Conservation (phyloP, 2,797 vertebrate genomes). For the Fistularia commersonii region DNA sequence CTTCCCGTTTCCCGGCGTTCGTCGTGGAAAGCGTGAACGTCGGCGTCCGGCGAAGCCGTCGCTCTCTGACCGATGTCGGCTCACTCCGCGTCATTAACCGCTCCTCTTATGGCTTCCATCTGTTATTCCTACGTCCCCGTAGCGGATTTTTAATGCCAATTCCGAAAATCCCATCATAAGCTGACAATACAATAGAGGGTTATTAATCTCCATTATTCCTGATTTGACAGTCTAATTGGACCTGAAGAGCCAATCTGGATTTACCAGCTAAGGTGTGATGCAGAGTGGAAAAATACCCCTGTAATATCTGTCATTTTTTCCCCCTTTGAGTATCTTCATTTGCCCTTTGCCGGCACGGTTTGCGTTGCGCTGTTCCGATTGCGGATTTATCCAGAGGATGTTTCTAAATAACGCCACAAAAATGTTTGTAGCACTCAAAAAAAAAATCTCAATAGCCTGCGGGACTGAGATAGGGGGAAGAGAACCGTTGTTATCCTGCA, state of each 20-base stretch:
- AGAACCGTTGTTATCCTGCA: no score
- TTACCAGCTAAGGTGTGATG: slow-evolving; percentile 13
- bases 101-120: slow-evolving; percentile 50
- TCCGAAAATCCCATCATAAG: slow-evolving; percentile 40
- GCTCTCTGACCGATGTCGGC: slow-evolving; percentile 41
- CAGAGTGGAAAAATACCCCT: slow-evolving; percentile 1
- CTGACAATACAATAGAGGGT: slow-evolving; percentile 28
- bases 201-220: slow-evolving; percentile 45
- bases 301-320: slow-evolving; percentile 8
- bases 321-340: neutral
- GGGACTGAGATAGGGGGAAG: no score
- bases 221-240: slow-evolving; percentile 45
- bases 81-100: slow-evolving; percentile 46
- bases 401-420: slow-evolving; percentile 20
- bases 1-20: no score
- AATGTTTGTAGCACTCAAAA: no score
- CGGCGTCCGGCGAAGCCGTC: slow-evolving; percentile 48
- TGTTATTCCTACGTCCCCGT: slow-evolving; percentile 38
- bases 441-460: no score
- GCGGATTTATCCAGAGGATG: slow-evolving; percentile 9
- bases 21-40: slow-evolving; percentile 46
- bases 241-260: slow-evolving; percentile 26
- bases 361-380: slow-evolving; percentile 7
- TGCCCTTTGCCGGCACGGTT: slow-evolving; percentile 4
- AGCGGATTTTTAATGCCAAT: slow-evolving; percentile 23